Conservation (phyloP, 92 coral and sea anemone genomes). For the Siderastrea radians region DNA sequence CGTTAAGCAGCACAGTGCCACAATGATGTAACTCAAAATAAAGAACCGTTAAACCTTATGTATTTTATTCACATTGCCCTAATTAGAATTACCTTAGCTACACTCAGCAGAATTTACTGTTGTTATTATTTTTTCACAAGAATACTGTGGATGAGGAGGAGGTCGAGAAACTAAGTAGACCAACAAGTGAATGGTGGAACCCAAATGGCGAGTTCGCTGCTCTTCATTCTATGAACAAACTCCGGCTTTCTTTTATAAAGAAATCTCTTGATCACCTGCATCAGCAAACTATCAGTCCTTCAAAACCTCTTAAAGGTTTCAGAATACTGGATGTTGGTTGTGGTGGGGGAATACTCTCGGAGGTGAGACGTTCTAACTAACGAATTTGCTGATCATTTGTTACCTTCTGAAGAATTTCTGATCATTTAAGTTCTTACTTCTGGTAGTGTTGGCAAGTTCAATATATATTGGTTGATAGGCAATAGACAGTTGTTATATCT, state of each 20-base stretch:
- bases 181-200: constrained; percentile 94
- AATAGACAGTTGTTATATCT: no score
- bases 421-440: no score
- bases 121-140: background rate
- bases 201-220: constrained; percentile 89
- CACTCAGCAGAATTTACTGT: no score
- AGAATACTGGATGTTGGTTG: constrained; percentile 92
- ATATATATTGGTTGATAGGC: no score
- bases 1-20: no score
- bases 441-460: no score
- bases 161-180: constrained; percentile 83
- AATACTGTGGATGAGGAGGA: constrained; percentile 95
- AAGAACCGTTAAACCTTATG: no score
- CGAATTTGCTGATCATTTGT: no score
- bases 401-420: no score
- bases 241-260: constrained; percentile 88
- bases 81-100: no score
- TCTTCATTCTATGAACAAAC: constrained; percentile 92
- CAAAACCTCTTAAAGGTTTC: constrained; percentile 75
- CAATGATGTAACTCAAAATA: no score
- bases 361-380: constrained; percentile 48
- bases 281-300: constrained; percentile 5
- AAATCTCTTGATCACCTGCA: constrained; percentile 65
- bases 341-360: constrained; percentile 95
- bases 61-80: no score